Percentiles rank a stretch among this genome's conserved stretches.
Conservation (phyloP, 2,888 invertebrate genomes). For the Mylabris sibirica region DNA sequence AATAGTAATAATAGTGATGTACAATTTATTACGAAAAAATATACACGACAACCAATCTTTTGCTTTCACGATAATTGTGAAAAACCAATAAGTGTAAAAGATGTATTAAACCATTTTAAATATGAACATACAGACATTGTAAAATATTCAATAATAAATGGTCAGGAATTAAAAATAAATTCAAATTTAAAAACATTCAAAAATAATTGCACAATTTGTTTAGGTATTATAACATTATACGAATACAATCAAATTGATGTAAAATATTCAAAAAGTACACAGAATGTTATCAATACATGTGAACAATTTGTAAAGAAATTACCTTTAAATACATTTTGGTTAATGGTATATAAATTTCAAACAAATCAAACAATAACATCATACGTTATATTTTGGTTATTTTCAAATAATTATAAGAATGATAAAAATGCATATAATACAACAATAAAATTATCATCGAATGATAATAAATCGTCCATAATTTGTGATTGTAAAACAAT, state of each 20-base stretch:
- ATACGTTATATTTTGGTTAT: conserved; percentile 54
- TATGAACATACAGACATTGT: conserved; percentile 55
- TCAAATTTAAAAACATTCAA: conserved; percentile 48
- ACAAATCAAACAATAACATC: conserved; percentile 41
- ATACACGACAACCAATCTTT: conserved; percentile 36
- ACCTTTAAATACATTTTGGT: conserved; percentile 55
- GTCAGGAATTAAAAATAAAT: conserved; percentile 47
- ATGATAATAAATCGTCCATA: conserved; percentile 47
- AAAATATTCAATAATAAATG: conserved; percentile 45
- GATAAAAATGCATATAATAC: conserved; percentile 42
- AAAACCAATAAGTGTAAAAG: conserved; percentile 53
- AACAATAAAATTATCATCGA: conserved; percentile 55
- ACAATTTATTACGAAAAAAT: conserved; percentile 12
- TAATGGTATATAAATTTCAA: conserved; percentile 55
- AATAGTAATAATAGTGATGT: conserved; percentile 11
- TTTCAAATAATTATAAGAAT: conserved; percentile 45
- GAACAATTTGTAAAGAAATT: conserved; percentile 48
- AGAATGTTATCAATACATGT: conserved; percentile 49
- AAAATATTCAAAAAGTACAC: conserved; percentile 42
- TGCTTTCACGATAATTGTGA: conserved; percentile 56
- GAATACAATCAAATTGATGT: conserved; percentile 49
- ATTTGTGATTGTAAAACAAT: conserved; percentile 52
- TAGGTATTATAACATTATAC: conserved; percentile 53
- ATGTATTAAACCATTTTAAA: conserved; percentile 55
- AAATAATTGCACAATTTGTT: conserved; percentile 45